These are phyloP conservation scores for Leptopterna dolabrata DNA, from an alignment of 2,888 invertebrate genomes.

Conservation along the genomic window DNA sequence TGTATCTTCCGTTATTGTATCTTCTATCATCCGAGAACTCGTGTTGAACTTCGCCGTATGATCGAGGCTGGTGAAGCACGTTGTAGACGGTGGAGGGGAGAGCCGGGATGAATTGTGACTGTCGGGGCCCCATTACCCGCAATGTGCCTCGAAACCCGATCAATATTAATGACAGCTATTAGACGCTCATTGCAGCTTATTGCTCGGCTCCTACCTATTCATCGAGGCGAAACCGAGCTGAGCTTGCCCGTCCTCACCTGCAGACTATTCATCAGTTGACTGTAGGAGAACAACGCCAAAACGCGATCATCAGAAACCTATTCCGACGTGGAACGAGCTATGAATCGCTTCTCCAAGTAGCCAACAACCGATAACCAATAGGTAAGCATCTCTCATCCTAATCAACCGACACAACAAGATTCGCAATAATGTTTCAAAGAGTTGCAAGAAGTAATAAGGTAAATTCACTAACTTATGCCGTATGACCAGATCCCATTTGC, in stretches of 20 bases:
- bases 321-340: background rate
- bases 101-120: background rate
- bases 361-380: background rate
- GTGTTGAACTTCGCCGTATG: no score
- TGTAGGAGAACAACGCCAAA: background rate
- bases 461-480: no score
- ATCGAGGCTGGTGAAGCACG: background rate
- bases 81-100: background rate
- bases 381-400: no score
- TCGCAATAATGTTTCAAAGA: no score
- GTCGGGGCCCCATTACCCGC: background rate
- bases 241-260: background rate
- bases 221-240: background rate
- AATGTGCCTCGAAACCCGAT: background rate
- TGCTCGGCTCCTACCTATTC: constrained; percentile 22
- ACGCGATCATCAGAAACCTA: background rate
- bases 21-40: no score
- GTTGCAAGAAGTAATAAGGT: no score
- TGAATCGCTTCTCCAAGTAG: background rate
- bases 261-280: background rate
- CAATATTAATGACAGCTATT: constrained; percentile 36
- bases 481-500: no score
- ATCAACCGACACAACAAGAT: no score
- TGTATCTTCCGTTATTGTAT: no score
- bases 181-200: constrained; percentile 37